phyloP scores from a whole-genome alignment of 2,888 invertebrate genomes.

The Machimus rusticus region DNA sequence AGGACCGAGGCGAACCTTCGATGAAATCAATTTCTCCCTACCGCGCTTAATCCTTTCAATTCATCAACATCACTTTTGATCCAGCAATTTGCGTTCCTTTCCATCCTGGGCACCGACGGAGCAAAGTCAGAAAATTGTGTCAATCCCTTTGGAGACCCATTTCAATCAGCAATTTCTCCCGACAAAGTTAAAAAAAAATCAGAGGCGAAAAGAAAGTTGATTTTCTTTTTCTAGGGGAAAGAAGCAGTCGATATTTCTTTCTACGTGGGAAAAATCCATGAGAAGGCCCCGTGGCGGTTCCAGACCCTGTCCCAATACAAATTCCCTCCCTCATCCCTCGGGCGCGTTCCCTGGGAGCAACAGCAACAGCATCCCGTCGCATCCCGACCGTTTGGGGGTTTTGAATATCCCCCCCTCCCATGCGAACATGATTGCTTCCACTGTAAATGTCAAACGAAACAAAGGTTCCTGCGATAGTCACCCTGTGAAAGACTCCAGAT shows the following conservation, averaged over 20 bases:
- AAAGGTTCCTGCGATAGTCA: constrained; percentile 17
- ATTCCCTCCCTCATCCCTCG: neutral
- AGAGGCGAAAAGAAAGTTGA: neutral
- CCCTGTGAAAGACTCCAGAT: neutral
- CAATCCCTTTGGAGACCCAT: constrained; percentile 34
- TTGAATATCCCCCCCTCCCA: neutral
- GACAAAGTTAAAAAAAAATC: constrained; percentile 26
- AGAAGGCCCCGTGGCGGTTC: neutral
- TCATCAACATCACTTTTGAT: constrained; percentile 23
- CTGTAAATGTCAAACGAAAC: constrained; percentile 43
- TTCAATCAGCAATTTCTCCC: constrained; percentile 25
- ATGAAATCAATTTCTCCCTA: constrained; percentile 7
- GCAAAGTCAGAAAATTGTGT: constrained; percentile 22
- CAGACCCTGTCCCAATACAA: too few relatives aligned
- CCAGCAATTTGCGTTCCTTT: constrained; percentile 31
- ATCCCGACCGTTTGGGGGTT: neutral
- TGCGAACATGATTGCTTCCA: constrained; percentile 39
- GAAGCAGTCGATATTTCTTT: neutral
- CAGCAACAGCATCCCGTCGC: neutral
- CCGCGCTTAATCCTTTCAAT: constrained; percentile 26
- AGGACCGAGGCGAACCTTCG: neutral
- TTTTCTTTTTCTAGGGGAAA: constrained; percentile 12
- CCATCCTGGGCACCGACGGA: neutral
- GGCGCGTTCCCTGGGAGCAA: neutral
- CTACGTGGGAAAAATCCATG: neutral